Conservation (phyloP, 2,797 vertebrate species). For the Xyrichtys novacula region DNA sequence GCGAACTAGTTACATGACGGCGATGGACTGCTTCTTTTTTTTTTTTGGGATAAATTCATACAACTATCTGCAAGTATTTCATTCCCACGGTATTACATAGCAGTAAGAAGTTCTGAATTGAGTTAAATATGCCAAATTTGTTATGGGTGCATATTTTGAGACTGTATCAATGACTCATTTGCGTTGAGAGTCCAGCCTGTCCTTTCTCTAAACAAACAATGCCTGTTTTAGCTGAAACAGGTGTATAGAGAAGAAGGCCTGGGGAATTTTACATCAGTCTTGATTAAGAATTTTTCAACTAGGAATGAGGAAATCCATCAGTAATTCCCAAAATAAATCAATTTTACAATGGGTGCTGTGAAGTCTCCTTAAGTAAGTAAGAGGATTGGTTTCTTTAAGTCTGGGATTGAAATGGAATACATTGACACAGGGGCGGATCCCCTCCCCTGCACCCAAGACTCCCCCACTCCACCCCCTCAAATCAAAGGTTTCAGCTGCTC, state of each 20-base stretch:
- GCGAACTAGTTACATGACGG: too few relatives aligned
- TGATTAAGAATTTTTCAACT: slow-evolving; percentile 75
- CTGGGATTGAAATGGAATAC: slow-evolving; percentile 83
- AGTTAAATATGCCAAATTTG: slow-evolving; percentile 13
- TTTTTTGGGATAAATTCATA: too few relatives aligned
- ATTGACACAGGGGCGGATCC: slow-evolving; percentile 76
- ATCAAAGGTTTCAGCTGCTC: slow-evolving; percentile 84
- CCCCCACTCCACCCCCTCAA: slow-evolving; percentile 74
- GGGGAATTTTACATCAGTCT: slow-evolving; percentile 63
- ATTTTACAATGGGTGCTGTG: slow-evolving; percentile 67
- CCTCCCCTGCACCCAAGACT: slow-evolving; percentile 40
- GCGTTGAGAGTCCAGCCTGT: slow-evolving; percentile 11
- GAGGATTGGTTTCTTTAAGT: slow-evolving; percentile 82
- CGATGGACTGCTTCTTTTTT: too few relatives aligned
- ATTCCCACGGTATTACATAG: neutral
- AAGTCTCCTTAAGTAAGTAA: slow-evolving; percentile 78
- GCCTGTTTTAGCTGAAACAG: slow-evolving; percentile 34
- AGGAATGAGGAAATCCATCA: slow-evolving; percentile 56
- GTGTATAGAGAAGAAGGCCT: slow-evolving; percentile 32
- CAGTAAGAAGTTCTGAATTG: neutral
- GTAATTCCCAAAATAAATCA: slow-evolving; percentile 80
- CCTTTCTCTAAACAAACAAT: slow-evolving; percentile 14
- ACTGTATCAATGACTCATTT: slow-evolving; percentile 39
- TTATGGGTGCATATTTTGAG: slow-evolving; percentile 9
- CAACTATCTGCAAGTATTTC: slow-evolving; percentile 1